These are phyloP conservation scores for Cottus gobio DNA, from an alignment of 2,113 vertebrate genomes.

Conservation along the genomic window DNA sequence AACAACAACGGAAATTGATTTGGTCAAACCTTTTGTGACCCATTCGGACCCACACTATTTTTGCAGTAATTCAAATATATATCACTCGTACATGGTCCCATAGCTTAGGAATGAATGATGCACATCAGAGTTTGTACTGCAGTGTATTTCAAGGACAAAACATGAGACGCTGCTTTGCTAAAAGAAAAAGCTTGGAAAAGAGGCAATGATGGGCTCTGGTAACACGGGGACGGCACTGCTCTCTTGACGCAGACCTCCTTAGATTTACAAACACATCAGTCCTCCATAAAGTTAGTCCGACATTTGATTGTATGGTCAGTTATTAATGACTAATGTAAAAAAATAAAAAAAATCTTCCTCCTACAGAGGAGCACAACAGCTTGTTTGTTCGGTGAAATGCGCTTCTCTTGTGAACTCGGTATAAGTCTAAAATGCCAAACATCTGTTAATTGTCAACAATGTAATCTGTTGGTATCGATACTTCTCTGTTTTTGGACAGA, in stretches of 20 bases:
- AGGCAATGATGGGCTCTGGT: no score
- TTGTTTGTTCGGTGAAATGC: not conserved
- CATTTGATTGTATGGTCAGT: not conserved
- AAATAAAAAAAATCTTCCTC: no score
- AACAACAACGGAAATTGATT: no score
- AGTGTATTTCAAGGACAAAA: no score
- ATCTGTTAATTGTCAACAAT: not conserved
- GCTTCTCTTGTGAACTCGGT: not conserved
- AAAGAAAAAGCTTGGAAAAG: no score
- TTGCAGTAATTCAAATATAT: no score
- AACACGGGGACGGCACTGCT: not conserved
- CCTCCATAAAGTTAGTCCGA: not conserved
- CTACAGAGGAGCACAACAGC: not conserved
- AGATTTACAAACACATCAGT: not conserved
- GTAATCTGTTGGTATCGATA: not conserved
- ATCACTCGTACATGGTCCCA: no score
- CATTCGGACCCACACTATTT: no score
- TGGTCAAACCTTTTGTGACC: no score
- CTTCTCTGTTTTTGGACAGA: conserved; percentile 80
- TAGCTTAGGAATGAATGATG: no score
- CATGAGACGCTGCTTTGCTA: no score
- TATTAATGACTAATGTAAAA: not conserved
- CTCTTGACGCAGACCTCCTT: not conserved
- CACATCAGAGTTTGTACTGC: no score
- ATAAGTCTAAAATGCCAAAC: not conserved